Base-by-base conservation (phyloP, 2,113 vertebrate genomes). In the Narcine bancroftii region DNA sequence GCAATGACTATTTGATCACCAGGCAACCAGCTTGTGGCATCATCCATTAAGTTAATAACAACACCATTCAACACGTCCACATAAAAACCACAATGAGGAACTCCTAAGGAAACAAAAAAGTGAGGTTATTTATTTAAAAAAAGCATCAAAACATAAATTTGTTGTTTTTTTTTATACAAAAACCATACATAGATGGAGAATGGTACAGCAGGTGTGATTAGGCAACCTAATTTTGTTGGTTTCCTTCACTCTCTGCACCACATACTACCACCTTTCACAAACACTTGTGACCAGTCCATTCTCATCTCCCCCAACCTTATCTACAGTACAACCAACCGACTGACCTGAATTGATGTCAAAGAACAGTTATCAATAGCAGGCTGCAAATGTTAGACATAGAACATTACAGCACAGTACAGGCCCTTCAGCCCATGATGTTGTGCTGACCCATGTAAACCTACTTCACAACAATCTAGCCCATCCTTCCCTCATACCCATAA, bases 21-120 rank as follows among this genome's bases (percentile, higher is more conserved):
- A 89, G 94, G 93, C 93, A 94, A 92, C 95, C 95, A 95, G 42
- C 89, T 95, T 1, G 93, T 93, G 93, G 94, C 92, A 3, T 95
- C 94, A 92, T 95, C 94, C 85, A 93, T 93, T 93, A 95, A 93
- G 53, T 93, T 93, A 63, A 94, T 92, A 93, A 95, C 92, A 92
- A 95, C 92, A 89, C 94, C 93, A 92, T 92, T 93, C 47, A 94
- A 93, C 56, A 83, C 91, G 92, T 95, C 94, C 71, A 95, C 94
- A 93, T 94, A 93, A 93, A 95, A 95, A 42, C 94, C 94, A 92
- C 93, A 93, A 60, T 66, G 93, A 75, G 94, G 94, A 5, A 95
- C 21, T 0, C 94, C 95, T 95, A 92, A 71, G 19, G 56, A 53
- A 66, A 15, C 3, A 92, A 72, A 45, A 89, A 69, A 17, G 26